These are phyloP conservation scores for Epinotia bilunana DNA, from an alignment of 2,888 invertebrate genomes.

Conservation along the genomic window DNA sequence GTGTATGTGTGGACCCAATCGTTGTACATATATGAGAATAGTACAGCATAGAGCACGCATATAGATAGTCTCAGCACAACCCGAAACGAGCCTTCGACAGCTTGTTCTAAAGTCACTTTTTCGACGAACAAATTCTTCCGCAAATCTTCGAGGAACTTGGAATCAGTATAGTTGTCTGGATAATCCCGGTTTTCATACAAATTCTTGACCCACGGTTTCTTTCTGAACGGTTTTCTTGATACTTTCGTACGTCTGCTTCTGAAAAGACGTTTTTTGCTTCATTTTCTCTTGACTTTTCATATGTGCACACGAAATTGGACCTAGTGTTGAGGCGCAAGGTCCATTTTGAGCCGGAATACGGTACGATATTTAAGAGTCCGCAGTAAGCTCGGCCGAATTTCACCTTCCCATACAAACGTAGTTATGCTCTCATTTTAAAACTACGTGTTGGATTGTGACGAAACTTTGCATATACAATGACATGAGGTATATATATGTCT, in stretches of 20 bases:
- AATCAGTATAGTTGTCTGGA: slow-evolving; percentile 96
- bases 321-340: background rate
- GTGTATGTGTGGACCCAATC: slow-evolving; percentile 86
- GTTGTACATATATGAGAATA: slow-evolving; percentile 90
- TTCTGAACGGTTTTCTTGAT: slow-evolving; percentile 58
- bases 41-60: slow-evolving; percentile 88
- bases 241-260: slow-evolving; percentile 70
- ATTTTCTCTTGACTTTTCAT: slow-evolving; percentile 46
- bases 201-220: slow-evolving; percentile 92
- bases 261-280: slow-evolving; percentile 58
- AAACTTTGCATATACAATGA: too few species aligned
- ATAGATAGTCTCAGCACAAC: slow-evolving; percentile 92
- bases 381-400: too few species aligned
- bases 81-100: slow-evolving; percentile 89
- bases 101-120: slow-evolving; percentile 88
- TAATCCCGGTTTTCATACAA: slow-evolving; percentile 94
- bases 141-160: slow-evolving; percentile 92
- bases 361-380: too few species aligned
- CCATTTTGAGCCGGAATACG: background rate
- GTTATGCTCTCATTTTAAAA: too few species aligned
- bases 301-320: background rate
- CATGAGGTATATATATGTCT: too few species aligned
- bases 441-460: too few species aligned
- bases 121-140: slow-evolving; percentile 92
- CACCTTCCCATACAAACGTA: too few species aligned